A percentile compares a stretch with the other conserved stretches of the same genome.
These are phyloP conservation scores for Anoplolepis gracilipes DNA, from an alignment of 1,140 invertebrate genomes.

Conservation along the genomic window DNA sequence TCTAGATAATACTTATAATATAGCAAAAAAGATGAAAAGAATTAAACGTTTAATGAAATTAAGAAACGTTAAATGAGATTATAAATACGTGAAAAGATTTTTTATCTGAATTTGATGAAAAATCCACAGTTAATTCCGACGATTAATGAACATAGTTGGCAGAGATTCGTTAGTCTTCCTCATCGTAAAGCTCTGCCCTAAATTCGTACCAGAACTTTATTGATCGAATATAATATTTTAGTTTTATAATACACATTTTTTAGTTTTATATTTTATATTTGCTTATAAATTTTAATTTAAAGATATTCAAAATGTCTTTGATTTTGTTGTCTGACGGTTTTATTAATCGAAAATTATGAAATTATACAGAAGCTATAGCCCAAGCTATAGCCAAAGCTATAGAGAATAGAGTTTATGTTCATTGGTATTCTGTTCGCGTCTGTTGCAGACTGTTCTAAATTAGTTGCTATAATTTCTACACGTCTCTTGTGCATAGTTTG, in stretches of 20 bases:
- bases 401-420: neutral
- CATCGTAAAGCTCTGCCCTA: neutral
- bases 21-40: conserved; percentile 1
- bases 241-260: neutral
- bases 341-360: conserved; percentile 1
- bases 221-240: neutral
- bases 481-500: conserved; percentile 17
- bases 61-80: neutral
- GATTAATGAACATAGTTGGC: conserved; percentile 45
- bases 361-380: neutral
- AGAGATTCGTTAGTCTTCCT: conserved; percentile 6
- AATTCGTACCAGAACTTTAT: neutral
- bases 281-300: neutral
- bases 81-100: neutral
- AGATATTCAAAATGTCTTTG: neutral
- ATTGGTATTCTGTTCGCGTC: conserved; percentile 9
- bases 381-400: too few relatives aligned
- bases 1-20: neutral
- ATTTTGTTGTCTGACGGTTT: too few relatives aligned
- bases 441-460: conserved; percentile 34
- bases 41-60: neutral
- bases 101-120: neutral
- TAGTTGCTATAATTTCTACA: conserved; percentile 55
- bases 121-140: conserved; percentile 30
- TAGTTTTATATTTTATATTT: neutral